A percentile compares a stretch with the other conserved stretches of the same genome.
phyloP scores from a whole-genome alignment of 2,888 invertebrate species.

The Cryptus armator region DNA sequence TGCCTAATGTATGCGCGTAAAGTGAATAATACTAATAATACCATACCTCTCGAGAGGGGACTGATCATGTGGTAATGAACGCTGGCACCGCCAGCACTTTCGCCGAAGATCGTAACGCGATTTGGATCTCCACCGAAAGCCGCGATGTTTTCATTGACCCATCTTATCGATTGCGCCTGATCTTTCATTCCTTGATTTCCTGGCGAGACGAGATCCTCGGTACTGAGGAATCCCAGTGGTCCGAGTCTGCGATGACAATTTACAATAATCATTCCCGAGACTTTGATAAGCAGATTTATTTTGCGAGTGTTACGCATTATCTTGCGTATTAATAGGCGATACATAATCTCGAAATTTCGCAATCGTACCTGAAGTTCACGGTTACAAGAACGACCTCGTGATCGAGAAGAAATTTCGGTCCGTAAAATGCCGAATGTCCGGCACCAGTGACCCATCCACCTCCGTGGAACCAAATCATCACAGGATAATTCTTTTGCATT shows the following conservation, averaged over 20 bases:
- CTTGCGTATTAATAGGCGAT: background rate
- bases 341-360: background rate
- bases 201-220: conserved; percentile 88
- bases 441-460: conserved; percentile 92
- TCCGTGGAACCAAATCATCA: conserved; percentile 91
- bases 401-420: conserved; percentile 90
- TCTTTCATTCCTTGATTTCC: conserved; percentile 91
- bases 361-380: conserved; percentile 88
- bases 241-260: conserved; percentile 82
- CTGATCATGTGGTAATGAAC: conserved; percentile 90
- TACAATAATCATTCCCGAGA: background rate
- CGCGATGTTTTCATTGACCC: conserved; percentile 88
- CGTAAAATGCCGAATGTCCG: conserved; percentile 89
- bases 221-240: conserved; percentile 89
- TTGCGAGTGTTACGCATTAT: background rate
- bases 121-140: conserved; percentile 89
- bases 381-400: conserved; percentile 90
- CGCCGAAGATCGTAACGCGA: conserved; percentile 89
- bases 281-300: background rate
- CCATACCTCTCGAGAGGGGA: conserved; percentile 86
- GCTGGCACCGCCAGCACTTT: conserved; percentile 90
- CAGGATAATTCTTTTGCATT: conserved; percentile 85
- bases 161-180: conserved; percentile 88
- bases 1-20: background rate
- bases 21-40: background rate